These are phyloP conservation scores for Rhodeus uyekii DNA, from an alignment of 2,797 vertebrate genomes.

Conservation along the genomic window DNA sequence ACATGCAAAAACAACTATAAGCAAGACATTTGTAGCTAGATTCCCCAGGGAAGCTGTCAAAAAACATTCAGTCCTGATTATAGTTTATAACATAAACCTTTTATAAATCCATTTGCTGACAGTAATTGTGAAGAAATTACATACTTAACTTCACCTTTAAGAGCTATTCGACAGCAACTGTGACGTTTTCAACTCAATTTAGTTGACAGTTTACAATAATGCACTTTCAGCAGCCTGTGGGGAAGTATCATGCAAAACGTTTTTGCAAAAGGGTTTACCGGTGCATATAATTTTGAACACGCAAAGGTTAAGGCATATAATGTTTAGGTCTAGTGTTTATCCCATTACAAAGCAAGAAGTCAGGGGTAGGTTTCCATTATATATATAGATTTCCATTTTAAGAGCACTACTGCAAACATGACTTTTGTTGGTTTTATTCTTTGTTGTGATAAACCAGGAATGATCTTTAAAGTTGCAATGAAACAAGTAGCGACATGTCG, in stretches of 20 bases:
- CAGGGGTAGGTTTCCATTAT: no score
- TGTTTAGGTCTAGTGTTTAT: neutral
- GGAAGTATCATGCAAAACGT: neutral
- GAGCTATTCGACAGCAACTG: neutral
- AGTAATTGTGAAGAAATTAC: neutral
- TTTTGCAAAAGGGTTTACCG: neutral
- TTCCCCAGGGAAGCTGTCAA: neutral
- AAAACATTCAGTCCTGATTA: neutral
- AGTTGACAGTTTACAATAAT: neutral
- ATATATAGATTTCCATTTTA: neutral
- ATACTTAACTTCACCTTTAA: neutral
- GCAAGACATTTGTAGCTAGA: neutral
- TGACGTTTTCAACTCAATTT: neutral
- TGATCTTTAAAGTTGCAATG: neutral
- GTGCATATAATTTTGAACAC: neutral
- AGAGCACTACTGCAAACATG: neutral
- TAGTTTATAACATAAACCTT: neutral
- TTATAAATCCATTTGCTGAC: neutral
- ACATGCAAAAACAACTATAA: neutral
- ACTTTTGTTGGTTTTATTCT: neutral
- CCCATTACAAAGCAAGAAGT: neutral
- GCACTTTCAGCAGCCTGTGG: neutral
- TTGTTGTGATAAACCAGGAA: neutral
- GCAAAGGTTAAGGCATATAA: neutral
- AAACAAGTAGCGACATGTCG: neutral